Conservation (phyloP, 2,888 invertebrate genomes). For the Spisula subtruncata region DNA sequence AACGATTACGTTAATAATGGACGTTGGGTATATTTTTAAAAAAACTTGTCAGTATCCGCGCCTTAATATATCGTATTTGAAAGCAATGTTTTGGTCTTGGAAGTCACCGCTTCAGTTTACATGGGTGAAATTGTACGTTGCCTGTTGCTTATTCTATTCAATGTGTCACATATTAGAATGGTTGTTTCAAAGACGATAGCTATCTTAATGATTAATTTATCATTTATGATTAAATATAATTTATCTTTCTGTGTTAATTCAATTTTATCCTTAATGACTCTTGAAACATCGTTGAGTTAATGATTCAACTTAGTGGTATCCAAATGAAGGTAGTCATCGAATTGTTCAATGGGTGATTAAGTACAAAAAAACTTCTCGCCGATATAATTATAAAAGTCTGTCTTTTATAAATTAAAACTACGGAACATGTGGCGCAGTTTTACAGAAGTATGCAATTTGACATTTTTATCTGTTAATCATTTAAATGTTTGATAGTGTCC, state of each 20-base stretch:
- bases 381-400: not conserved
- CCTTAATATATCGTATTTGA: slow-evolving; percentile 26
- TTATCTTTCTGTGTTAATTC: slow-evolving; percentile 42
- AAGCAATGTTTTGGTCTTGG: not conserved
- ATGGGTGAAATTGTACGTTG: slow-evolving; percentile 16
- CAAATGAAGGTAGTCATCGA: not conserved
- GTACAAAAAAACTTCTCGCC: not conserved
- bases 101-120: slow-evolving; percentile 32
- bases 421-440: not conserved
- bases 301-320: slow-evolving; percentile 41
- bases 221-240: slow-evolving; percentile 50
- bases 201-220: slow-evolving; percentile 48
- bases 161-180: slow-evolving; percentile 35
- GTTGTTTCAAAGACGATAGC: slow-evolving; percentile 31
- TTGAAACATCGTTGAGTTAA: slow-evolving; percentile 1
- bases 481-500: not conserved
- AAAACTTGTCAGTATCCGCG: slow-evolving; percentile 31
- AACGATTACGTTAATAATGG: slow-evolving; percentile 49
- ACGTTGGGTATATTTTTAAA: not conserved
- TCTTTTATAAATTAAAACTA: slow-evolving; percentile 14
- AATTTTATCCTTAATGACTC: slow-evolving; percentile 26
- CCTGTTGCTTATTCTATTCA: slow-evolving; percentile 46
- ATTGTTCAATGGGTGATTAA: not conserved
- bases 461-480: not conserved
- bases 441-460: not conserved